phyloP scores from a whole-genome alignment of 1,140 invertebrate species.

The Drosophila melanogaster region DNA sequence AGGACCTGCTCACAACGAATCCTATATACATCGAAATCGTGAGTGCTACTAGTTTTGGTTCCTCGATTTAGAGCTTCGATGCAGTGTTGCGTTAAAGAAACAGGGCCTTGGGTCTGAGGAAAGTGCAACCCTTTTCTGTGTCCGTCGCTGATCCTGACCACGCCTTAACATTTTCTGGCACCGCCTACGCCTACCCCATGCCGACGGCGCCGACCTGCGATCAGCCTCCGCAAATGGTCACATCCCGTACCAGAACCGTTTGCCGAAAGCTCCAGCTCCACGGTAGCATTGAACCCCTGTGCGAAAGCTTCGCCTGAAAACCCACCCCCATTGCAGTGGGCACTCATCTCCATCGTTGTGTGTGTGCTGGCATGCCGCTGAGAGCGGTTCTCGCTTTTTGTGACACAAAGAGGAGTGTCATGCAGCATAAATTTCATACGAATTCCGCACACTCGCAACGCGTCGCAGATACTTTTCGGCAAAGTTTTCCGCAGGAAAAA shows the following conservation, averaged over 20 bases:
- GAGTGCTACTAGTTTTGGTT: too few relatives aligned
- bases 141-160: too few relatives aligned
- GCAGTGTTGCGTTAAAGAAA: too few relatives aligned
- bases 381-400: constrained; percentile 9
- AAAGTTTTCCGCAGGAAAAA: constrained; percentile 74
- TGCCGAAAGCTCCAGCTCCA: constrained; percentile 26
- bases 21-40: too few relatives aligned
- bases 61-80: too few relatives aligned
- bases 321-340: constrained; percentile 20
- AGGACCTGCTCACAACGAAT: too few relatives aligned
- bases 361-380: constrained; percentile 65
- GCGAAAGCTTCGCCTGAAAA: constrained; percentile 43
- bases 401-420: constrained; percentile 82
- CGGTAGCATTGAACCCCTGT: constrained; percentile 42
- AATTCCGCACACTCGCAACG: constrained; percentile 72
- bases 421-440: constrained; percentile 80
- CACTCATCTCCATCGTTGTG: constrained; percentile 17
- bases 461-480: constrained; percentile 76
- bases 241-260: background rate
- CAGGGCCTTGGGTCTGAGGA: too few relatives aligned
- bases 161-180: too few relatives aligned
- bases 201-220: too few relatives aligned
- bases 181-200: too few relatives aligned
- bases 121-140: too few relatives aligned
- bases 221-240: too few relatives aligned